phyloP scores from a whole-genome alignment of 2,113 vertebrate genomes.

The Brachirus orientalis region DNA sequence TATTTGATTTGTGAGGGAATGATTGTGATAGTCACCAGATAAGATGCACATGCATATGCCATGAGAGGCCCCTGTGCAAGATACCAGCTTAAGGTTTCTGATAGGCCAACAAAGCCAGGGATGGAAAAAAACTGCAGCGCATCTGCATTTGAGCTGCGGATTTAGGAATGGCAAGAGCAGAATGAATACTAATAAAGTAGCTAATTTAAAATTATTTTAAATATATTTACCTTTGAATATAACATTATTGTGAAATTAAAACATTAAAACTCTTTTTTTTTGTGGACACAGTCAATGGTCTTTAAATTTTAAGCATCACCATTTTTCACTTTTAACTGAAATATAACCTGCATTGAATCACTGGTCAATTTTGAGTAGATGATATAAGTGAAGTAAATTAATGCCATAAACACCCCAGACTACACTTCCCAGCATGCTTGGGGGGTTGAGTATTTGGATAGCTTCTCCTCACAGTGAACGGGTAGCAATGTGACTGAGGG shows the following conservation, averaged over 20 bases:
- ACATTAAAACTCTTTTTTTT: constrained; percentile 47
- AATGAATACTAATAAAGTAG: constrained; percentile 78
- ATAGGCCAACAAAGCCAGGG: constrained; percentile 77
- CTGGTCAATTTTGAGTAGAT: constrained; percentile 34
- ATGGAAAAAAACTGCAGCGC: constrained; percentile 69
- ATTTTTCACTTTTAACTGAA: constrained; percentile 11
- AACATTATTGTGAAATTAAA: constrained; percentile 47
- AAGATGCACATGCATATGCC: constrained; percentile 81
- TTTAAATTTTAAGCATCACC: background rate
- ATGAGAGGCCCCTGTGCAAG: constrained; percentile 79
- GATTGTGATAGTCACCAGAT: constrained; percentile 80
- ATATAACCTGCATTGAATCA: constrained; percentile 3
- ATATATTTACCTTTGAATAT: constrained; percentile 76
- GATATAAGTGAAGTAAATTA: too few species aligned
- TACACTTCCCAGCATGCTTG: constrained; percentile 84
- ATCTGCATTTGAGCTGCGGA: constrained; percentile 78
- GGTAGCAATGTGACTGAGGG: constrained; percentile 79
- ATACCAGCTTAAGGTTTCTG: constrained; percentile 78
- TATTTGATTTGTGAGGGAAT: constrained; percentile 82
- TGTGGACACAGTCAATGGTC: constrained; percentile 16
- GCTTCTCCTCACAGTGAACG: constrained; percentile 77
- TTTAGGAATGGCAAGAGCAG: constrained; percentile 66
- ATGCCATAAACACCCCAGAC: constrained; percentile 59
- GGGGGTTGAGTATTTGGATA: constrained; percentile 70
- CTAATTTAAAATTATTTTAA: constrained; percentile 82